phyloP scores from a whole-genome alignment of 2,888 invertebrate genomes.

The Hoplodrina blanda region DNA sequence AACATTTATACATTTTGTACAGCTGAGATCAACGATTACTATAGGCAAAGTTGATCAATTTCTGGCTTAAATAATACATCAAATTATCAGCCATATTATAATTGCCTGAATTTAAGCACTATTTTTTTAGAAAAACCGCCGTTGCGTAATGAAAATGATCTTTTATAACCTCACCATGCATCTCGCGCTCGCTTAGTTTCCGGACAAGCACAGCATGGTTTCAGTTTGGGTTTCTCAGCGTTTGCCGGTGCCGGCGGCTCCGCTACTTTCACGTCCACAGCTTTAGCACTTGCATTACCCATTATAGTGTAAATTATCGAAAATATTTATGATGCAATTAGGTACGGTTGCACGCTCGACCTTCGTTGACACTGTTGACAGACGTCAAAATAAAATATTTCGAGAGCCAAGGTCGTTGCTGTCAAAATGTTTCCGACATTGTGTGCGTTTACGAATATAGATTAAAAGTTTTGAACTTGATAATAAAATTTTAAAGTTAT shows the following conservation, averaged over 20 bases:
- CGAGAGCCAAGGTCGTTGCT: background rate
- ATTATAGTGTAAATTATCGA: constrained; percentile 66
- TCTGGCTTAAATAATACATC: background rate
- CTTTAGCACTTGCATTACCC: constrained; percentile 87
- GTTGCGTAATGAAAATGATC: constrained; percentile 90
- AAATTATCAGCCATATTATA: background rate
- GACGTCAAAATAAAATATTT: background rate
- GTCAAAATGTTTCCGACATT: constrained; percentile 30
- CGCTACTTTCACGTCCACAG: constrained; percentile 79
- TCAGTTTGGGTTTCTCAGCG: constrained; percentile 94
- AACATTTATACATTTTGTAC: background rate
- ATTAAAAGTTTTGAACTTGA: background rate
- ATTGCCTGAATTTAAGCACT: background rate
- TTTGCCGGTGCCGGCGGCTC: constrained; percentile 77
- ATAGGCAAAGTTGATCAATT: background rate
- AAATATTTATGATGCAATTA: constrained; percentile 38
- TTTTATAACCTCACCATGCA: constrained; percentile 93
- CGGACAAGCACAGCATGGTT: constrained; percentile 99
- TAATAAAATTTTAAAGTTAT: background rate
- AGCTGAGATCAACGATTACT: background rate
- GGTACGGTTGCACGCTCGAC: constrained; percentile 28
- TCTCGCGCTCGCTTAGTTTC: constrained; percentile 98
- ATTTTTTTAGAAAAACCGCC: constrained; percentile 35
- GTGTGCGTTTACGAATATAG: constrained; percentile 37
- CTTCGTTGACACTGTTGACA: constrained; percentile 42